Base-by-base conservation (phyloP, 92 coral and sea anemone genomes). In the Umimayanthus chanpuru region DNA sequence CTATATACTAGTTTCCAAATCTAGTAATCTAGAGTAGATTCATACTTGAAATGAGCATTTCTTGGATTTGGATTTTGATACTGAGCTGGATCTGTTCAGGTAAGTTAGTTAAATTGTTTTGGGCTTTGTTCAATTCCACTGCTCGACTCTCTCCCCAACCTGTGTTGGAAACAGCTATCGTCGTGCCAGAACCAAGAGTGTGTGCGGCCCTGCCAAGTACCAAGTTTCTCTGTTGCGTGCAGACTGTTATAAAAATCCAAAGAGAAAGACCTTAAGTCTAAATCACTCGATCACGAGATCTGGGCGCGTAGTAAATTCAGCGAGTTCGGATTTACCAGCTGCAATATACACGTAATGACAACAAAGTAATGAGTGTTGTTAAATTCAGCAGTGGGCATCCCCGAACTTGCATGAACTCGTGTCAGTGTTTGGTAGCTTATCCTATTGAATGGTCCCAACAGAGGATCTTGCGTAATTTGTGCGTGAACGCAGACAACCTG, bases 11-110 rank as follows among this genome's bases (percentile, higher is more conserved):
- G 86, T 67, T 47, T 71, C 66, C 44, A 83, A 64, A 83, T 83
- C 78, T 83, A 83, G 87, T 83, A 70, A 25, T n/a, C 32, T 83
- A 83, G 87, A 83, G 43, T 83, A 83, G 87, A 41, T 70, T 67
- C 38, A 15, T 49, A 21, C 10, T 65, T 83, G 76, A 68, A 70
- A 83, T 83, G 87, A 67, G 77, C 53, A 43, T 41, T 43, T 43
- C 65, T 44, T 83, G 76, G 87, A 73, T 83, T 41, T 29, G 44
- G 43, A 29, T 55, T 30, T 44, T 83, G 14, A 83, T 36, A 67
- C 78, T 83, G 78, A 50, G 77, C 78, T 83, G 65, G 87, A 83
- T 28, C 36, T 41, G 64, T 70, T 83, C 87, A 83, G 87, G 87
- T 83, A 28, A 83, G 87, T 71, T 39, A 30, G 43, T 36, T 21